These are phyloP conservation scores for Apogon talboti DNA, from an alignment of 2,797 vertebrate species.

Conservation along the genomic window DNA sequence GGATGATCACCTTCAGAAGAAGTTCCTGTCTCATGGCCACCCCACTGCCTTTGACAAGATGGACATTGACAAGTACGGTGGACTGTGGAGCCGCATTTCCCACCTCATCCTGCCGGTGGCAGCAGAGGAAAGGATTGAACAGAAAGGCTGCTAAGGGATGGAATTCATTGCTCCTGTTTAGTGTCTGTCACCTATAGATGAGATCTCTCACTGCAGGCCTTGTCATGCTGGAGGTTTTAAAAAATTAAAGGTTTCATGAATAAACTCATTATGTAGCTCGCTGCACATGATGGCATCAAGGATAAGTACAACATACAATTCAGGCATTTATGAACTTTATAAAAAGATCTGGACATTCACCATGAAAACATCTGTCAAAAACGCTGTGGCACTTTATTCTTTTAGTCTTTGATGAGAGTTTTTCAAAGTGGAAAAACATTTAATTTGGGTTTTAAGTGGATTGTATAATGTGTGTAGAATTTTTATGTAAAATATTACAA, in stretches of 20 bases:
- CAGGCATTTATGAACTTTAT: background rate
- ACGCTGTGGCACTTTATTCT: constrained; percentile 33
- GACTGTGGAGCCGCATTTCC: constrained; percentile 97
- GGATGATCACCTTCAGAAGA: constrained; percentile 87
- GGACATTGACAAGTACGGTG: constrained; percentile 91
- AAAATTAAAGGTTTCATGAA: too few species aligned
- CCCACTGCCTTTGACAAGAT: constrained; percentile 86
- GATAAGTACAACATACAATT: constrained; percentile 3
- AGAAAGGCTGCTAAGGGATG: constrained; percentile 74
- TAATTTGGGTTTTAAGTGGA: background rate
- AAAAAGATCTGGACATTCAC: constrained; percentile 1
- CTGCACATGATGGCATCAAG: constrained; percentile 10
- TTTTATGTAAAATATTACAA: constrained; percentile 13
- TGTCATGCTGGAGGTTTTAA: constrained; percentile 15
- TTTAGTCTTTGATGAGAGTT: constrained; percentile 10
- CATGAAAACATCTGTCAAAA: constrained; percentile 12
- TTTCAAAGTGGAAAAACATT: background rate
- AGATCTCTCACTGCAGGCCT: constrained; percentile 1
- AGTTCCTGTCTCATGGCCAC: constrained; percentile 79
- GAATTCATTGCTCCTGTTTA: background rate
- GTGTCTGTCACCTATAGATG: background rate
- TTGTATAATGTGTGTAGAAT: constrained; percentile 13
- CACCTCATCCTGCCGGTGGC: constrained; percentile 92
- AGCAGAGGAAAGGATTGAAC: constrained; percentile 82
- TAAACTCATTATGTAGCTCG: background rate